Percentiles rank a stretch among this genome's conserved stretches.
Conservation (phyloP, 2,888 invertebrate species). For the Eristalinus sepulchralis region DNA sequence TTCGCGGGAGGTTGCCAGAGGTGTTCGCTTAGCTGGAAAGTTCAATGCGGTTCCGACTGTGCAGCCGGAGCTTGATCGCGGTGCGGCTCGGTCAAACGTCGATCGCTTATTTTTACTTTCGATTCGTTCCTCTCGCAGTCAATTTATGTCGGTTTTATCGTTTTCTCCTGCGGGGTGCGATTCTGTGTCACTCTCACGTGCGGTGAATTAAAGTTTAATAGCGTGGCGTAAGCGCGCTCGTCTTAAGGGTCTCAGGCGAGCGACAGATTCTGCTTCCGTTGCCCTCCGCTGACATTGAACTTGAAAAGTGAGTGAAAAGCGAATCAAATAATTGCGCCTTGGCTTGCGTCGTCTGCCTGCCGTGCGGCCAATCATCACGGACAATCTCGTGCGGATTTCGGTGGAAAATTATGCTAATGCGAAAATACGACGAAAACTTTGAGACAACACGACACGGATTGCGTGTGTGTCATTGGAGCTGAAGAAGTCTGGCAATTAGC, state of each 20-base stretch:
- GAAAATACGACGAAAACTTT: background rate
- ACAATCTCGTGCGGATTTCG: conserved; percentile 22
- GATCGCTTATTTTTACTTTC: background rate
- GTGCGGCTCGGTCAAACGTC: background rate
- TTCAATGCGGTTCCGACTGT: conserved; percentile 70
- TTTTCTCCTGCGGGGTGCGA: conserved; percentile 19
- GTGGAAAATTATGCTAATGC: conserved; percentile 23
- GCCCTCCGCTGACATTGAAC: conserved; percentile 39
- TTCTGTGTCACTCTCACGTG: conserved; percentile 38
- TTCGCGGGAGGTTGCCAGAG: conserved; percentile 56
- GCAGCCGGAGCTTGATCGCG: conserved; percentile 43
- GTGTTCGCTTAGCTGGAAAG: conserved; percentile 74
- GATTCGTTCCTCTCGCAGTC: conserved; percentile 7
- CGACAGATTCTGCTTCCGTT: background rate
- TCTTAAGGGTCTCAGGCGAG: background rate
- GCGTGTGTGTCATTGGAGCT: background rate
- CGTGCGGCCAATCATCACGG: conserved; percentile 5
- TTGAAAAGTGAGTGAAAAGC: conserved; percentile 38
- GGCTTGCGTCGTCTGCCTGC: background rate
- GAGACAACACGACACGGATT: background rate
- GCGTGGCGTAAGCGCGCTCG: background rate
- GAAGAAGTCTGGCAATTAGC: background rate
- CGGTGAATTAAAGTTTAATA: conserved; percentile 37
- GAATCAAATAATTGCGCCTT: conserved; percentile 41
- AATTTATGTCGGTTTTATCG: conserved; percentile 7